Conservation (phyloP, 2,797 vertebrate genomes). For the Cyprinella venusta region DNA sequence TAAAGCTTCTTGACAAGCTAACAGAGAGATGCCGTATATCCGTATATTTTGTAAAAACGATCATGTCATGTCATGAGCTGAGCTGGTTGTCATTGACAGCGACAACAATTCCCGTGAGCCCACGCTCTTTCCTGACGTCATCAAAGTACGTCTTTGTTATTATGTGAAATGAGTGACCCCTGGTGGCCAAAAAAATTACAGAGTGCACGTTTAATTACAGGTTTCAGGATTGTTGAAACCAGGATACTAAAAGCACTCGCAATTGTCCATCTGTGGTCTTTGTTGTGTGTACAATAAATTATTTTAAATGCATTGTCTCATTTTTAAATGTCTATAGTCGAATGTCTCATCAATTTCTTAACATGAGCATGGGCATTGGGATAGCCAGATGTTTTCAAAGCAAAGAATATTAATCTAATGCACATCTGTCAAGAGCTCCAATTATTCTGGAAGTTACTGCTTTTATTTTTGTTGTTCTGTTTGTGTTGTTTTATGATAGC, state of each 20-base stretch:
- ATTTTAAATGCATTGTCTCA: neutral
- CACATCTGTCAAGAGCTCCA: neutral
- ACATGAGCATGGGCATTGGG: neutral
- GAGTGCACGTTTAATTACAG: conserved; percentile 15
- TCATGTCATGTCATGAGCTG: too few relatives aligned
- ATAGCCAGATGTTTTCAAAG: neutral
- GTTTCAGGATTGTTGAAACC: conserved; percentile 14
- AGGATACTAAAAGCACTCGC: neutral
- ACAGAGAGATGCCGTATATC: too few relatives aligned
- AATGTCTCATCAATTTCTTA: neutral
- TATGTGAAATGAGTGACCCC: too few relatives aligned
- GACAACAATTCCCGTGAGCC: too few relatives aligned
- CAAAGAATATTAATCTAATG: neutral
- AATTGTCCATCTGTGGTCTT: neutral
- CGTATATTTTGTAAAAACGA: too few relatives aligned
- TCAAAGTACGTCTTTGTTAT: too few relatives aligned
- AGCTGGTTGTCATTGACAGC: too few relatives aligned
- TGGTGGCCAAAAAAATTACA: too few relatives aligned
- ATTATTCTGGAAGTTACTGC: neutral
- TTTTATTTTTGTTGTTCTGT: too few relatives aligned
- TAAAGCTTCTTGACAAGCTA: too few relatives aligned
- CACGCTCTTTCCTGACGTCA: too few relatives aligned
- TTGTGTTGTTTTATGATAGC: neutral
- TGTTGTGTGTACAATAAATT: neutral
- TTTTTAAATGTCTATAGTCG: neutral